Evolutionary conservation across 2,888 invertebrate species (phyloP).

Genomic region (Uloborus plumipes): DNA sequence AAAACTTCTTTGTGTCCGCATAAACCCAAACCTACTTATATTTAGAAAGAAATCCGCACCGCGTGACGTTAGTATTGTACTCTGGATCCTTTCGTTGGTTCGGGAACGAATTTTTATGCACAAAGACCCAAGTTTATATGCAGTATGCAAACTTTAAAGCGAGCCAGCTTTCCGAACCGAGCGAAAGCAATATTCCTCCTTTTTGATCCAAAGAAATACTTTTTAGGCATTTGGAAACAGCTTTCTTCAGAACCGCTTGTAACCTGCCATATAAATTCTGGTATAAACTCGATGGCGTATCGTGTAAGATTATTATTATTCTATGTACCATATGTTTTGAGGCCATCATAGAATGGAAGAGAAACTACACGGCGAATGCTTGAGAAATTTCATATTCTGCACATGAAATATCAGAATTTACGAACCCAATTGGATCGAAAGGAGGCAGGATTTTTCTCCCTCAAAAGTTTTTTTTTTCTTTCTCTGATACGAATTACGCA

Average conservation of each 20-base stretch:
- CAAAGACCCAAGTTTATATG: conserved; percentile 51
- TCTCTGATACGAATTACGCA: conserved; percentile 26
- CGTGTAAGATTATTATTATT: conserved; percentile 46
- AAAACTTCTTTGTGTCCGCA: background rate
- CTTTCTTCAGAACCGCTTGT: conserved; percentile 13
- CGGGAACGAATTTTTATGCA: conserved; percentile 48
- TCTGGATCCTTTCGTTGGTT: conserved; percentile 45
- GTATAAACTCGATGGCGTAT: conserved; percentile 37
- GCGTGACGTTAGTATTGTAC: conserved; percentile 44
- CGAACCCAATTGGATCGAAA: conserved; percentile 1
- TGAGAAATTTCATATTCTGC: conserved; percentile 37
- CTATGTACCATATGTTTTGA: conserved; percentile 8
- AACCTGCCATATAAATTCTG: conserved; percentile 52
- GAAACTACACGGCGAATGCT: background rate
- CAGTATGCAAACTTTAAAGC: conserved; percentile 54
- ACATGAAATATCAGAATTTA: conserved; percentile 18
- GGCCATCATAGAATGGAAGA: conserved; percentile 54
- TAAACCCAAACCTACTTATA: conserved; percentile 30
- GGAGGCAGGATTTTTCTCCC: background rate
- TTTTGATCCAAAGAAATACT: conserved; percentile 1
- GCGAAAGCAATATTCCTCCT: conserved; percentile 7
- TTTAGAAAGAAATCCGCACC: conserved; percentile 14
- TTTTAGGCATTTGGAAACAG: conserved; percentile 11
- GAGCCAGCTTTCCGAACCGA: conserved; percentile 26
- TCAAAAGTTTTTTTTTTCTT: background rate